phyloP scores from a whole-genome alignment of 2,113 vertebrate species.

The Apeltes quadracus region DNA sequence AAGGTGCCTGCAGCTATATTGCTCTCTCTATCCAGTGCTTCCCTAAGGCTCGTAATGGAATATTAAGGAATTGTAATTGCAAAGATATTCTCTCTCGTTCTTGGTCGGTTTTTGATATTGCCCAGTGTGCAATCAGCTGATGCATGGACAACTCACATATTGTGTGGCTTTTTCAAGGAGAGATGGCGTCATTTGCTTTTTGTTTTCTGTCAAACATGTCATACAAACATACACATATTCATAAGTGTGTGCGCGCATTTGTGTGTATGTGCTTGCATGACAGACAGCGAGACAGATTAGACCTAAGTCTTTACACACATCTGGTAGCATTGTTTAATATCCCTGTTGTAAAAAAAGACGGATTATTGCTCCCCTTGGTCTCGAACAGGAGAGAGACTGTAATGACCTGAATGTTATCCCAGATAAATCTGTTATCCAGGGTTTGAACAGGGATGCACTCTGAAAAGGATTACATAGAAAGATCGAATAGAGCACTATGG shows the following conservation, averaged over 20 bases:
- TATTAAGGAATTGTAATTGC: conserved; percentile 66
- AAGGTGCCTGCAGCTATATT: conserved; percentile 14
- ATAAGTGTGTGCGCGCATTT: background rate
- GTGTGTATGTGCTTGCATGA: conserved; percentile 1
- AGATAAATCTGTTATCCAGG: conserved; percentile 76
- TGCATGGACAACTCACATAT: conserved; percentile 57
- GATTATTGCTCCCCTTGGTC: conserved; percentile 66
- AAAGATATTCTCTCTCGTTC: conserved; percentile 42
- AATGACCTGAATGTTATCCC: conserved; percentile 68
- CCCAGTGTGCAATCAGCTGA: conserved; percentile 55
- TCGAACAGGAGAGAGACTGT: conserved; percentile 56
- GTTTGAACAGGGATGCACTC: conserved; percentile 64
- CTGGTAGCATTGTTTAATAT: conserved; percentile 73
- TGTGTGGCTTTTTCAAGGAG: conserved; percentile 53
- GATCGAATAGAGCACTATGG: conserved; percentile 57
- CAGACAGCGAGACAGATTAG: conserved; percentile 26
- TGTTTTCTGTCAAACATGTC: conserved; percentile 42
- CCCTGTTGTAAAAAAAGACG: conserved; percentile 52
- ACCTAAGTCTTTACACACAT: conserved; percentile 72
- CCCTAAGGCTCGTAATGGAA: conserved; percentile 55
- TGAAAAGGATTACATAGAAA: conserved; percentile 67
- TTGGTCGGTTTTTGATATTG: conserved; percentile 52
- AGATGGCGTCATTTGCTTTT: conserved; percentile 15
- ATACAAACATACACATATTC: background rate
- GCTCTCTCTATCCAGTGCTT: conserved; percentile 28